Evolutionary conservation across 2,888 invertebrate species (phyloP), one percentile per base, ranked within the genome.

Genomic region (Luperina testacea): DNA sequence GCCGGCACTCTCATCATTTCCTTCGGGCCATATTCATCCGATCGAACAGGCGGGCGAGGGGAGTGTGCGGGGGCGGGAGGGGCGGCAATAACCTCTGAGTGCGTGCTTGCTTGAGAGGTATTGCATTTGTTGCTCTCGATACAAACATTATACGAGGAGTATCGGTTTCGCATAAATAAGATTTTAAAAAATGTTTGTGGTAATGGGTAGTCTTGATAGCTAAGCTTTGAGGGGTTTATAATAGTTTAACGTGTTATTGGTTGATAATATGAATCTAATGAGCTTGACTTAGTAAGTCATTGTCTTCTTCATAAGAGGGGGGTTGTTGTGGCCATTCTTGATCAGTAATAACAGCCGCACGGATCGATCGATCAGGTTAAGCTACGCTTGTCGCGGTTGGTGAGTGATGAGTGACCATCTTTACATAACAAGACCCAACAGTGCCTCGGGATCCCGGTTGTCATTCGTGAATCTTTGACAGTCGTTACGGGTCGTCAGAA

Each of bases 1-100:
- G 88, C 90, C 92, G 91, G 90, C 94, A 96, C 96, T 96, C 94
- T 93, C 94, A 92, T 95, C 94, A 96, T 96, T 96, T 96, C 95
- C 96, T 96, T 89, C 88, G 96, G 95, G 96, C 91, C 94, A 93
- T 95, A 95, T 95, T 95, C 93, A 93, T 94, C 91, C 92, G 90
- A 93, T 93, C 91, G 91, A 88, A 88, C 88, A 80, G 85, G 85
- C 75, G 76, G 81, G 83, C 72, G 81, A 59, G 82, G 84, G 76
- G 75, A 67, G 20, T 20, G 38, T 20, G 71, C 65, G 80, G 78
- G 76, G 67, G 83, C 15, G 80, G 81, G 83, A 81, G 86, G 87
- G 85, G 83, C 87, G 86, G 92, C 92, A 94, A 94, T 94, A 94
- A 93, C 91, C 88, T 84, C 86, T 89, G 90, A 93, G 93, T 92